Evolutionary conservation across 1,140 invertebrate genomes (phyloP).

Genomic region (Aphaenogaster rudis): DNA sequence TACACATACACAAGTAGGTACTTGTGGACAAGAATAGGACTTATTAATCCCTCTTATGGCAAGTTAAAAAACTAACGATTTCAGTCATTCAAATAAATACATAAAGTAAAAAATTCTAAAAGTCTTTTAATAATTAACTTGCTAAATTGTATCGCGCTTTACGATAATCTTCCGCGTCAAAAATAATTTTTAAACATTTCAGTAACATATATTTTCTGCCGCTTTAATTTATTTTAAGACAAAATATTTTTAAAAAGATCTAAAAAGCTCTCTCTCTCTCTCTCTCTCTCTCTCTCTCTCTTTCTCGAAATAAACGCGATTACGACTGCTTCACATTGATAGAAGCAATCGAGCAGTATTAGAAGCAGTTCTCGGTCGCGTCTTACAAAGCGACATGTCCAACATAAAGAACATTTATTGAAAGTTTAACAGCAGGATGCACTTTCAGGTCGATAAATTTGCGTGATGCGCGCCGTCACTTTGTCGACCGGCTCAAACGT

Average conservation of each 20-base stretch:
- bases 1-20: not conserved
- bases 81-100: not conserved
- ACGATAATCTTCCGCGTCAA: not conserved
- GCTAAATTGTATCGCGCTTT: not conserved
- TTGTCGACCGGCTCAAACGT: slow-evolving; percentile 12
- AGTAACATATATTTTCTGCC: not conserved
- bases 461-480: slow-evolving; percentile 19
- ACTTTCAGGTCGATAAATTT: slow-evolving; percentile 39
- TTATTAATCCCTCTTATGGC: not conserved
- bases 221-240: not conserved
- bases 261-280: not conserved
- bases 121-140: not conserved
- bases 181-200: slow-evolving; percentile 1
- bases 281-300: not conserved
- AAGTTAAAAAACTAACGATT: not conserved
- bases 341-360: not conserved
- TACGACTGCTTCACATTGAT: slow-evolving; percentile 4
- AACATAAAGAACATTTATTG: slow-evolving; percentile 23
- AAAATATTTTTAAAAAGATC: not conserved
- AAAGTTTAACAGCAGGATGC: slow-evolving; percentile 30
- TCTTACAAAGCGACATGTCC: slow-evolving; percentile 2
- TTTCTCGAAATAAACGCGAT: not conserved
- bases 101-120: not conserved
- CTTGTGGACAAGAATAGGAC: not conserved
- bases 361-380: not conserved